A percentile compares a stretch with the other conserved stretches of the same genome.
Conservation (phyloP, 1,140 invertebrate species). For the Neodiprion pinetum region DNA sequence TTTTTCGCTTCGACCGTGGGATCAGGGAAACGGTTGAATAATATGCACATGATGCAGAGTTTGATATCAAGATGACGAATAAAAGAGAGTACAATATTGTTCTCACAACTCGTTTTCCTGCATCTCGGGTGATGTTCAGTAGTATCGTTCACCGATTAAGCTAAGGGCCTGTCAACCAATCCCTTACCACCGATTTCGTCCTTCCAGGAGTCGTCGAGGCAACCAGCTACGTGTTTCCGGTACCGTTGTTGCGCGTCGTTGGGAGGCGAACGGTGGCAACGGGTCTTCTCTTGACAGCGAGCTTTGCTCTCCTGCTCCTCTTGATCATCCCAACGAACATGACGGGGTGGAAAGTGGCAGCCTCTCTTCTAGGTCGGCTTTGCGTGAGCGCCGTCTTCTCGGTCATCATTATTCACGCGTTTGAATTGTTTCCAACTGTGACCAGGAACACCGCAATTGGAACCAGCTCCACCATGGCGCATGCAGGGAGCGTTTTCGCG, state of each 20-base stretch:
- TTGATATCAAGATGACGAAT: no score
- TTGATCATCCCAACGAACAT: constrained; percentile 48
- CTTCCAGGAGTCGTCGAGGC: not conserved
- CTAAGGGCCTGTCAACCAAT: no score
- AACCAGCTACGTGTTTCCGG: constrained; percentile 52
- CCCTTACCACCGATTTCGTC: not conserved
- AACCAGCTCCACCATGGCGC: constrained; percentile 63
- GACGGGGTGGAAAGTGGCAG: constrained; percentile 45
- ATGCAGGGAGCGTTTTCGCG: constrained; percentile 66
- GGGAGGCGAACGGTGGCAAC: constrained; percentile 51
- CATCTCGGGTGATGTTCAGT: no score
- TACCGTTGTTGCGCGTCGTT: constrained; percentile 49
- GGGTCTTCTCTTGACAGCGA: constrained; percentile 52
- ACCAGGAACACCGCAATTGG: constrained; percentile 67
- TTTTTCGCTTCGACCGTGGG: no score
- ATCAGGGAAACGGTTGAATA: no score
- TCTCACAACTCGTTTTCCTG: no score
- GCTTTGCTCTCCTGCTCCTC: constrained; percentile 51
- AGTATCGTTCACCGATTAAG: no score
- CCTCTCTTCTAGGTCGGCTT: constrained; percentile 67
- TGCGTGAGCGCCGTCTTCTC: constrained; percentile 66
- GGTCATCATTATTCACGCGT: constrained; percentile 66
- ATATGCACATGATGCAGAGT: no score
- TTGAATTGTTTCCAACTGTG: constrained; percentile 65
- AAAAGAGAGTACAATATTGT: no score